Evolutionary conservation across 2,888 invertebrate genomes (phyloP).

Genomic region (Trissolcus japonicus): DNA sequence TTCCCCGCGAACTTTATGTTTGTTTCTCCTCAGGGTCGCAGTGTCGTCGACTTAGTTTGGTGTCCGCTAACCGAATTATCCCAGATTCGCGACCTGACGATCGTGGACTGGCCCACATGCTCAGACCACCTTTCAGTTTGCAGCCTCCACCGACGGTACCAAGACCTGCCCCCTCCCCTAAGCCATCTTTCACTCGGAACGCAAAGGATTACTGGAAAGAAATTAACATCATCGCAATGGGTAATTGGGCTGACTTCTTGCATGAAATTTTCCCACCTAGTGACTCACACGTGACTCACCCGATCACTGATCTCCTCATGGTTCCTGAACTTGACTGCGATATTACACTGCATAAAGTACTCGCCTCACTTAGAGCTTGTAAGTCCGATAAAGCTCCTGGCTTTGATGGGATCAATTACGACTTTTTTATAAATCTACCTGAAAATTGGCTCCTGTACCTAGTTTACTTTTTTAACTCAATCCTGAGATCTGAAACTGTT

Average conservation of each 20-base stretch:
- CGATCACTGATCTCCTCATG: not conserved
- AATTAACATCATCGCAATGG: not conserved
- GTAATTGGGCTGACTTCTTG: not conserved
- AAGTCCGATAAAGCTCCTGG: slow-evolving; percentile 9
- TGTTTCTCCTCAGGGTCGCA: not conserved
- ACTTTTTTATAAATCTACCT: slow-evolving; percentile 12
- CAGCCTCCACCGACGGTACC: no score
- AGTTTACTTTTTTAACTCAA: slow-evolving; percentile 1
- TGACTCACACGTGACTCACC: not conserved
- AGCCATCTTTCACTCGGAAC: no score
- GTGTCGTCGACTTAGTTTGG: slow-evolving; percentile 6
- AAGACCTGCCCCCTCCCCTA: no score
- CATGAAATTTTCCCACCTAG: not conserved
- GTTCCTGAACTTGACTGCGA: slow-evolving; percentile 3
- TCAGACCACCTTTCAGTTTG: not conserved
- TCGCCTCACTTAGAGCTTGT: not conserved
- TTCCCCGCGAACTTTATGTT: not conserved
- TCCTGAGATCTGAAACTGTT: not conserved
- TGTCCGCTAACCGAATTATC: not conserved
- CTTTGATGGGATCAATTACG: not conserved
- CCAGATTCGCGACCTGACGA: not conserved
- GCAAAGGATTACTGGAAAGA: not conserved
- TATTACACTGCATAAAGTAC: not conserved
- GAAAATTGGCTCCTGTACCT: slow-evolving; percentile 14
- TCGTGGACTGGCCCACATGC: not conserved